Evolutionary conservation across 2,113 vertebrate species (phyloP), one percentile per base, ranked within the genome.

Genomic region (Malurus elegans): DNA sequence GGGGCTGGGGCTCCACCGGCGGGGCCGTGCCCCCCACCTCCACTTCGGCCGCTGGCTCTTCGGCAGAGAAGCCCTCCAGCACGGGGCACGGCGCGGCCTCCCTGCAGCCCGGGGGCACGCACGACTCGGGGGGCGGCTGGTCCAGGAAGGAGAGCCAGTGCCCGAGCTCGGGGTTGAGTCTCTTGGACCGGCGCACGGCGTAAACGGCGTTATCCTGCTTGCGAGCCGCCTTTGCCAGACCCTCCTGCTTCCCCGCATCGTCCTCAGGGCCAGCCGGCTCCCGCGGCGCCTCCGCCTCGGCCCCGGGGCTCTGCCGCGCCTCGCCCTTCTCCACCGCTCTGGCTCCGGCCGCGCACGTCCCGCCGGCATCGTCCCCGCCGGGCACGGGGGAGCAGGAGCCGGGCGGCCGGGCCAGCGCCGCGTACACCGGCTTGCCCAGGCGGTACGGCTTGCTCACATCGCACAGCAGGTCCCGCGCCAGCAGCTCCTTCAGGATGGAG

Each of bases 391-490:
- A 83, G 75, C 31, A 4, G 66, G 53, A 73, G 51, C 91, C 34
- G 0, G 96, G 93, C 0, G 91, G 82, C 85, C 45, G 60, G 2
- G 94, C 91, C 53, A 98, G 97, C 86, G 97, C 97, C 8, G 98
- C 93, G 3, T 99, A 99, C 65, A 99, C 98, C 0, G 99, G 99
- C 60, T 98, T 98, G 97, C 98, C 98, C 97, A 99, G 98, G 97
- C 98, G 98, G 98, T 99, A 99, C 92, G 99, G 99, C 98, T 99
- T 99, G 98, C 99, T 99, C 85, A 99, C 99, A 0, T 99, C 99
- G 1, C 98, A 99, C 25, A 98, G 98, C 94, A 98, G 97, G 94
- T 98, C 99, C 79, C 98, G 98, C 13, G 99, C 98, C 96, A 99
- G 97, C 61, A 99, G 98, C 90, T 99, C 98, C 54, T 98, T 98